These are phyloP conservation scores for Cebidichthys violaceus DNA, from an alignment of 2,113 vertebrate genomes.

Conservation along the genomic window DNA sequence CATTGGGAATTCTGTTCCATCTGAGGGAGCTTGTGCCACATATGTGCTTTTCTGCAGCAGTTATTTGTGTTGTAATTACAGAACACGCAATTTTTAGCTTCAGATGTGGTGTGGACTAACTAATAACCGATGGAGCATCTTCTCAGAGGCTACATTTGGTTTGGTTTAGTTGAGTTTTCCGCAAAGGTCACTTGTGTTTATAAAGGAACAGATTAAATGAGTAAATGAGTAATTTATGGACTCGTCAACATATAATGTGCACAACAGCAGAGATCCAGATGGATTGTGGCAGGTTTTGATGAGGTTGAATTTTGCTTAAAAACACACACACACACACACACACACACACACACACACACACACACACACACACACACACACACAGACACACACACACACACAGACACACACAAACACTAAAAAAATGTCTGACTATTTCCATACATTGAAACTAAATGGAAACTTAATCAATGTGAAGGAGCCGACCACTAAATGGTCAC, in stretches of 20 bases:
- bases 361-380: background rate
- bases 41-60: constrained; percentile 54
- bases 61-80: constrained; percentile 69
- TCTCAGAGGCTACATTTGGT: constrained; percentile 42
- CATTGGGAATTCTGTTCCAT: constrained; percentile 44
- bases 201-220: constrained; percentile 42
- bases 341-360: constrained; percentile 5
- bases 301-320: constrained; percentile 4
- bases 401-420: background rate
- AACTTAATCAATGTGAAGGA: background rate
- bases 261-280: constrained; percentile 47
- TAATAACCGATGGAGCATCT: constrained; percentile 63
- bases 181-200: constrained; percentile 44
- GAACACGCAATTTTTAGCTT: constrained; percentile 59
- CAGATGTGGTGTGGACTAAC: constrained; percentile 62
- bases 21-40: constrained; percentile 50
- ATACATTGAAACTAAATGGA: background rate
- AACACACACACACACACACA: background rate
- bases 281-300: constrained; percentile 37
- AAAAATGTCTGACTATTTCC: background rate
- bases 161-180: constrained; percentile 41
- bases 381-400: background rate
- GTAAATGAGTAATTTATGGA: constrained; percentile 46
- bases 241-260: constrained; percentile 12
- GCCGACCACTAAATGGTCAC: background rate